These are phyloP conservation scores for Cottus gobio DNA, from an alignment of 2,113 vertebrate species.

Conservation along the genomic window DNA sequence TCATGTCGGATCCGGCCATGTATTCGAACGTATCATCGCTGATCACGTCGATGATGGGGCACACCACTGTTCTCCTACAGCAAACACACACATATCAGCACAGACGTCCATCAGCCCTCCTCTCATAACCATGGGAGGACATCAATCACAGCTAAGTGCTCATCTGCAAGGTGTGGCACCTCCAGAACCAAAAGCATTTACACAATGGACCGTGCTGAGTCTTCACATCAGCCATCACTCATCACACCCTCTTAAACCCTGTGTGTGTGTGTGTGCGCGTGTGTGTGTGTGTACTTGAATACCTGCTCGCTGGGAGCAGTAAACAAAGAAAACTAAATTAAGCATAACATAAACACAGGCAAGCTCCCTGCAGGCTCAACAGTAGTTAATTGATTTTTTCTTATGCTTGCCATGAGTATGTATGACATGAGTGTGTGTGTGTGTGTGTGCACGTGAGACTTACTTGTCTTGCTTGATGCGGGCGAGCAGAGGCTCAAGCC, in stretches of 20 bases:
- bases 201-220: slow-evolving; percentile 12
- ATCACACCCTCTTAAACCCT: slow-evolving; percentile 3
- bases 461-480: slow-evolving; percentile 98
- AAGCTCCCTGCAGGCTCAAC: slow-evolving; percentile 60
- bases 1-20: slow-evolving; percentile 99
- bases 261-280: slow-evolving; percentile 22
- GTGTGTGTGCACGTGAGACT: slow-evolving; percentile 23
- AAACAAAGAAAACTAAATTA: slow-evolving; percentile 72
- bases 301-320: slow-evolving; percentile 41
- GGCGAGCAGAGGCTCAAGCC: slow-evolving; percentile 95
- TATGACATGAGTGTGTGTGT: background rate
- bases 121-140: slow-evolving; percentile 5
- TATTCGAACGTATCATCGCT: slow-evolving; percentile 99
- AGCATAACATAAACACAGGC: slow-evolving; percentile 72
- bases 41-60: slow-evolving; percentile 98
- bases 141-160: slow-evolving; percentile 36
- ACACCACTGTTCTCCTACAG: slow-evolving; percentile 94
- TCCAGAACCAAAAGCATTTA: slow-evolving; percentile 27
- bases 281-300: slow-evolving; percentile 6
- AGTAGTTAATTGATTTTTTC: slow-evolving; percentile 69
- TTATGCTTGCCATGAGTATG: slow-evolving; percentile 28
- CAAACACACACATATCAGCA: slow-evolving; percentile 14
- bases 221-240: slow-evolving; percentile 30
- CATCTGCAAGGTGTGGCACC: slow-evolving; percentile 29
- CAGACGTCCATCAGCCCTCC: background rate